Percentiles rank a stretch among this genome's conserved stretches.
Conservation (phyloP, 2,113 vertebrate genomes). For the Cheirogaleus medius region DNA sequence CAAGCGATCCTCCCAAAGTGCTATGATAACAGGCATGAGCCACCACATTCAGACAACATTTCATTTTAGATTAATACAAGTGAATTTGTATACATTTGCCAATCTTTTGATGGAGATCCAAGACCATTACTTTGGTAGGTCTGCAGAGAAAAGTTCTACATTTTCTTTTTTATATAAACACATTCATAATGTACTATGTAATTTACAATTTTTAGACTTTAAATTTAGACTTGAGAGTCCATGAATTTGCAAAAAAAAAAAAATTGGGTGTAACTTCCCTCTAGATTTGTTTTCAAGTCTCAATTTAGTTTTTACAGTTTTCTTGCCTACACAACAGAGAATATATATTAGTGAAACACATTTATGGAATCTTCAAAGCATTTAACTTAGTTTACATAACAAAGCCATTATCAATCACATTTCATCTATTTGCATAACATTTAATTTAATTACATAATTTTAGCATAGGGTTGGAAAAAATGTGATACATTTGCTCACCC, state of each 20-base stretch:
- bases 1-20: too few relatives aligned
- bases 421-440: constrained; percentile 48
- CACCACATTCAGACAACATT: not conserved
- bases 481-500: not conserved
- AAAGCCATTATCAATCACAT: constrained; percentile 55
- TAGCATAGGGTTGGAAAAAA: not conserved
- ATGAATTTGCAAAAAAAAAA: not conserved
- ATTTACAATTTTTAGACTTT: not conserved
- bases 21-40: too few relatives aligned
- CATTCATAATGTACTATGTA: not conserved
- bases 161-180: constrained; percentile 30
- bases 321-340: not conserved
- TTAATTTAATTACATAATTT: constrained; percentile 64
- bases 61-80: constrained; percentile 26
- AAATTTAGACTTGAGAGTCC: constrained; percentile 6
- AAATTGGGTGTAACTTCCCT: not conserved
- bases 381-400: constrained; percentile 53
- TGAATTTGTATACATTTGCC: not conserved
- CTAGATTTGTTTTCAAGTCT: not conserved
- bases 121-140: not conserved
- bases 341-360: not conserved
- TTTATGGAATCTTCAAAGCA: constrained; percentile 39
- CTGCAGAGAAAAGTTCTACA: not conserved
- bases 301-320: not conserved
- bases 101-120: not conserved